Evolutionary conservation across 2,797 vertebrate species (phyloP).

Genomic region (Sebastes cheni): DNA sequence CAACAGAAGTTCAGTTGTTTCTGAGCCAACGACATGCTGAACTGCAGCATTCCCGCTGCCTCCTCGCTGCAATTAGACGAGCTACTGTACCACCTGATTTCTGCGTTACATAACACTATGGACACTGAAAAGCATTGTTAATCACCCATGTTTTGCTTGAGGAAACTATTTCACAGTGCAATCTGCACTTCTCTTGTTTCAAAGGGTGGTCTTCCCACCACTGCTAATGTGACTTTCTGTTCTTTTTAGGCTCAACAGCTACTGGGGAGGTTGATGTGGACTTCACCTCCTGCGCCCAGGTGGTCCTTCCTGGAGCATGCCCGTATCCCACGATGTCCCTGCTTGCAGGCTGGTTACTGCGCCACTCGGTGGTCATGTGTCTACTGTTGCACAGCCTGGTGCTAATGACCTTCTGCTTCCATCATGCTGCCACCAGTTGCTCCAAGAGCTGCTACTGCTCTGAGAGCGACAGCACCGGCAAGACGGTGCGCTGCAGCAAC

Average conservation of each 20-base stretch:
- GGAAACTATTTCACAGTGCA: neutral
- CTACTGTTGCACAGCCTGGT: constrained; percentile 88
- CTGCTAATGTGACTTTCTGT: constrained; percentile 15
- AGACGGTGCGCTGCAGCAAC: constrained; percentile 94
- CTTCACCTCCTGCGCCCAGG: constrained; percentile 41
- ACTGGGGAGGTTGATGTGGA: constrained; percentile 66
- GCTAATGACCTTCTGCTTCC: constrained; percentile 88
- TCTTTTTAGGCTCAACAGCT: constrained; percentile 62
- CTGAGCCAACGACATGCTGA: constrained; percentile 27
- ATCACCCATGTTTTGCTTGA: constrained; percentile 18
- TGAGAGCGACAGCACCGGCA: constrained; percentile 85
- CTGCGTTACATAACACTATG: constrained; percentile 52
- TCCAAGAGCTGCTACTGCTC: constrained; percentile 92
- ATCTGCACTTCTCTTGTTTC: neutral
- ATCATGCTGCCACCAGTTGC: constrained; percentile 81
- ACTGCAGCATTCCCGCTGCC: constrained; percentile 29
- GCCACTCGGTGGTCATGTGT: constrained; percentile 83
- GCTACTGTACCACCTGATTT: constrained; percentile 24
- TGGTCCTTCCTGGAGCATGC: constrained; percentile 75
- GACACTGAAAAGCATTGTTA: constrained; percentile 39
- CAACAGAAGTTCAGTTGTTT: constrained; percentile 28
- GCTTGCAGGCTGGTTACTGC: constrained; percentile 79
- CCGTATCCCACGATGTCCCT: constrained; percentile 74
- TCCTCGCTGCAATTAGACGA: constrained; percentile 65
- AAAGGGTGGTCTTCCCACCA: neutral